These are phyloP conservation scores for Ctenomys sociabilis DNA, from an alignment of 2,113 vertebrate genomes.

Conservation along the genomic window DNA sequence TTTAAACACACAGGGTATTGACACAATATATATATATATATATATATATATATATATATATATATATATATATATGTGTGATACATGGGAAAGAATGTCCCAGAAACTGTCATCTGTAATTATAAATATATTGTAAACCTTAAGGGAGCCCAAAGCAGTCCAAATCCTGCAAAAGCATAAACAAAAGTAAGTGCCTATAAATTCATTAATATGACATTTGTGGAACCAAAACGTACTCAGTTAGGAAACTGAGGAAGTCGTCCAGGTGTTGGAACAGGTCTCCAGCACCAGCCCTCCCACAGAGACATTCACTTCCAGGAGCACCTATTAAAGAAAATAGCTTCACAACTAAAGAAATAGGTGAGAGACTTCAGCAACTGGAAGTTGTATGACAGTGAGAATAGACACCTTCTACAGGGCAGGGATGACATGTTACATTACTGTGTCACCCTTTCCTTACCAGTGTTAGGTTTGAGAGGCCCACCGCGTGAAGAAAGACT, in stretches of 20 bases:
- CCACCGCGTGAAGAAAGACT: too few species aligned
- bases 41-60: too few species aligned
- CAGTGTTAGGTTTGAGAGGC: too few species aligned
- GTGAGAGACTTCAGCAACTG: background rate
- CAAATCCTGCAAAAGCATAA: background rate
- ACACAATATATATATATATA: too few species aligned
- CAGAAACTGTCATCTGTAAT: background rate
- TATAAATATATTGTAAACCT: background rate
- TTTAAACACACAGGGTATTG: background rate
- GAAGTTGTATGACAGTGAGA: background rate
- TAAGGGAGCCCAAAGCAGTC: background rate
- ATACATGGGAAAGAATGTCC: background rate
- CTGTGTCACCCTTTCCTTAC: fast-evolving
- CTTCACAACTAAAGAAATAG: background rate
- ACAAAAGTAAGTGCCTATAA: background rate
- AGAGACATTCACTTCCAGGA: background rate
- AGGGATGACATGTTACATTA: background rate
- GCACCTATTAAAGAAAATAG: background rate
- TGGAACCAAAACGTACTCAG: background rate
- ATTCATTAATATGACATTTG: background rate
- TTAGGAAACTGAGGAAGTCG: background rate
- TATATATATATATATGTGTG: too few species aligned
- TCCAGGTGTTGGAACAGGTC: background rate
- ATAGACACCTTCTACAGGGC: background rate
- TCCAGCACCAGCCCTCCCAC: background rate